Conservation (phyloP, 1,140 invertebrate genomes). For the Zaprionus tsacasi region DNA sequence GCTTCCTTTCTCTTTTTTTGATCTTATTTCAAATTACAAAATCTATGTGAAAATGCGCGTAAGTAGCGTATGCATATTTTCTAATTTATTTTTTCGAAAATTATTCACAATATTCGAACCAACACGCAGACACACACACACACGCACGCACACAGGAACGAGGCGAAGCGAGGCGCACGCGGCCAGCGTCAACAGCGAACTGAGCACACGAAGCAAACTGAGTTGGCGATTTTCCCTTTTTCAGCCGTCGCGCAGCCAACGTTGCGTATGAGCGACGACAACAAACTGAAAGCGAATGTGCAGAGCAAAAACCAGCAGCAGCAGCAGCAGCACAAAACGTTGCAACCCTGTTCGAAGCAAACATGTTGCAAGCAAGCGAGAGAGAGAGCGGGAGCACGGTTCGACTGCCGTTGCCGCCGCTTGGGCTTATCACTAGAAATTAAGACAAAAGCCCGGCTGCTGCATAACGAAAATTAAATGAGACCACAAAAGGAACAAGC, state of each 20-base stretch:
- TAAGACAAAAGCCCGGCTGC: constrained; percentile 61
- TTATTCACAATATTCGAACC: constrained; percentile 18
- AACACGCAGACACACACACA: constrained; percentile 12
- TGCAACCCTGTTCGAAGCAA: constrained; percentile 47
- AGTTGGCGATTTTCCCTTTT: constrained; percentile 13
- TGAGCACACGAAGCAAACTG: constrained; percentile 15
- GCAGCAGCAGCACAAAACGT: neutral
- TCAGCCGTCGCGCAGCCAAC: constrained; percentile 46
- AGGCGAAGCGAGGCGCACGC: constrained; percentile 24
- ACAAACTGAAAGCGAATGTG: constrained; percentile 57
- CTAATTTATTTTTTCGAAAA: constrained; percentile 32
- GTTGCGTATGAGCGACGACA: constrained; percentile 78
- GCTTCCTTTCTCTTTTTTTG: constrained; percentile 16
- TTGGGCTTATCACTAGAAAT: constrained; percentile 73
- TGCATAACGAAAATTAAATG: constrained; percentile 55
- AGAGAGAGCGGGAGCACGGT: constrained; percentile 1
- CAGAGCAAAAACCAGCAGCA: constrained; percentile 21
- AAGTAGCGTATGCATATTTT: constrained; percentile 29
- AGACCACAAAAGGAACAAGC: constrained; percentile 52
- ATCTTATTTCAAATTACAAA: constrained; percentile 31
- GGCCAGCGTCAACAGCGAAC: constrained; percentile 38
- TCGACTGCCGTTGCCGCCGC: constrained; percentile 8
- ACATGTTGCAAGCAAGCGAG: constrained; percentile 11
- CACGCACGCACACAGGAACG: constrained; percentile 22
- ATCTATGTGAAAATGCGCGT: constrained; percentile 36